Evolutionary conservation across 2,888 invertebrate genomes (phyloP), one percentile per base, ranked within the genome.

Genomic region (Drosophila monieri): DNA sequence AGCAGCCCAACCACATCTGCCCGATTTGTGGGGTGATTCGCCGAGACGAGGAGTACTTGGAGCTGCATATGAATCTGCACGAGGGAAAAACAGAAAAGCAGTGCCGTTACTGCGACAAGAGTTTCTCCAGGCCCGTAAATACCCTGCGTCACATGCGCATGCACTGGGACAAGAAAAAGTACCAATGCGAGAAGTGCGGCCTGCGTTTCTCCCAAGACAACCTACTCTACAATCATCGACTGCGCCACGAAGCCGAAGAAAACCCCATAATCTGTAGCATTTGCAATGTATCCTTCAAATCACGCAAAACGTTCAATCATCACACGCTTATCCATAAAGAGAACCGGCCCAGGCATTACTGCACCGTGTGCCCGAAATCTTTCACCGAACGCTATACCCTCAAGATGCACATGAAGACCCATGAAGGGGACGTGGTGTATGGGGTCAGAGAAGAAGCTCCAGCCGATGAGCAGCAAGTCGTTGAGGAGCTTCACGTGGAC

Each of bases 151-250:
- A 90, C 54, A 90, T 90, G 90, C 89, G 90, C 2, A 79, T 88
- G 68, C 90, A 90, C 57, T 90, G 90, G 90, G 89, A 90, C 59
- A 91, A 90, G 53, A 90, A 91, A 39, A 90, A 91, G 53, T 90
- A 88, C 47, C 90, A 90, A 61, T 90, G 90, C 37, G 90, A 90
- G 67, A 91, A 90, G 62, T 90, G 90, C 43, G 90, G 90, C 0
- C 62, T 90, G 49, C 81, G 91, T 1, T 90, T 91, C 67, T 91
- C 90, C 0, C 87, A 90, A 51, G 89, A 88, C 14, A 89, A 91
- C 21, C 73, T 91, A 9, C 60, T 90, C 1, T 91, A 90, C 52
- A 91, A 91, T 32, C 90, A 90, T 68, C 85, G 89, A 1, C 65
- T 90, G 69, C 83, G 85, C 0, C 90, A 90, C 30, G 90, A 90